These are phyloP conservation scores for Cremastinae sp. DNA, from an alignment of 2,888 invertebrate species.

Conservation along the genomic window DNA sequence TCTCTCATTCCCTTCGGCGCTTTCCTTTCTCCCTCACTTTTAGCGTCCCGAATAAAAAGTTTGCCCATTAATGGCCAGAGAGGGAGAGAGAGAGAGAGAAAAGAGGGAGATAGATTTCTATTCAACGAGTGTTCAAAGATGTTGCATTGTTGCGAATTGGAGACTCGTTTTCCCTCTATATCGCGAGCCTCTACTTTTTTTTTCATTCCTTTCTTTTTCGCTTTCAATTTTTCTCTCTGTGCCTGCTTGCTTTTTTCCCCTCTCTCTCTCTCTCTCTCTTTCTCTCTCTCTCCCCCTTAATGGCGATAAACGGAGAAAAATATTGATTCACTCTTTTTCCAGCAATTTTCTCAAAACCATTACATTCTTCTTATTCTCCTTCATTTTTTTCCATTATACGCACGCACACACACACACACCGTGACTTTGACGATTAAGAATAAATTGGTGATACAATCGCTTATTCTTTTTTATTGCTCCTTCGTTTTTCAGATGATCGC, in stretches of 20 bases:
- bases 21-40: conserved; percentile 32
- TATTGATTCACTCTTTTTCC: conserved; percentile 8
- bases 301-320: background rate
- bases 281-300: background rate
- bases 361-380: too few relatives aligned
- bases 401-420: too few relatives aligned
- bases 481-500: too few relatives aligned
- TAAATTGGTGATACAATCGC: too few relatives aligned
- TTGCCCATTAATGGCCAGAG: conserved; percentile 69
- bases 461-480: too few relatives aligned
- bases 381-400: too few relatives aligned
- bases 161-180: conserved; percentile 55
- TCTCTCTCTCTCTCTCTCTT: conserved; percentile 29
- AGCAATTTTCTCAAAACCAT: background rate
- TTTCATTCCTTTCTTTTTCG: background rate
- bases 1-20: conserved; percentile 26
- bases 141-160: conserved; percentile 69
- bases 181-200: conserved; percentile 49
- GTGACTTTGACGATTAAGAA: too few relatives aligned
- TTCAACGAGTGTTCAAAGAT: conserved; percentile 70
- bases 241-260: background rate
- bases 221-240: conserved; percentile 8
- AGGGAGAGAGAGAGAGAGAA: conserved; percentile 32
- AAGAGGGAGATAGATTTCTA: conserved; percentile 51
- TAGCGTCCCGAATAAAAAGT: conserved; percentile 70